Conservation (phyloP, 2,113 vertebrate genomes). For the Taurulus bubalis region DNA sequence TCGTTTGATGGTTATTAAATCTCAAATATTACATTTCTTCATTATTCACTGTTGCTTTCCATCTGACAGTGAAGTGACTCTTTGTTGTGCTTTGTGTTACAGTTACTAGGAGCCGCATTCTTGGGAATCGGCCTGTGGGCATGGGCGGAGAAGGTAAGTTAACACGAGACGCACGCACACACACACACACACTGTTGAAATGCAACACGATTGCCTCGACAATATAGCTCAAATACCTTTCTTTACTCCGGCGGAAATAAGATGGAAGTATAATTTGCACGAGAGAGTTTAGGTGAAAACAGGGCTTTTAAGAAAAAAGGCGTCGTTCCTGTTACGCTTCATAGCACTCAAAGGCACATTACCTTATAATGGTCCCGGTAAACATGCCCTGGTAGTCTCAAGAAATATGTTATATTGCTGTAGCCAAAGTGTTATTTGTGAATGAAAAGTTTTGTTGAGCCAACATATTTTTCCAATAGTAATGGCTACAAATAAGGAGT, state of each 20-base stretch:
- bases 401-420: conserved; percentile 27
- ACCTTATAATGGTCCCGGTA: conserved; percentile 11
- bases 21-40: not conserved
- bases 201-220: conserved; percentile 22
- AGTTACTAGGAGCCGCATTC: conserved; percentile 93
- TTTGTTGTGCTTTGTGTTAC: conserved; percentile 75
- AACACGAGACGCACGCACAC: conserved; percentile 56
- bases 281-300: conserved; percentile 19
- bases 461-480: conserved; percentile 7
- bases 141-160: conserved; percentile 93
- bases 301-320: conserved; percentile 1
- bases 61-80: conserved; percentile 26
- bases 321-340: conserved; percentile 35
- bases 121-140: conserved; percentile 92
- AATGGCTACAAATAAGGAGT: not conserved
- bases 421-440: conserved; percentile 4
- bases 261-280: conserved; percentile 32
- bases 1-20: not conserved
- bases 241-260: conserved; percentile 22
- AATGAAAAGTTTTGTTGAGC: conserved; percentile 17
- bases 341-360: conserved; percentile 32
- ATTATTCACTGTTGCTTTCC: not conserved
- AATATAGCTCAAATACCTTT: conserved; percentile 68
- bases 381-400: not conserved
- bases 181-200: conserved; percentile 21